Percentiles rank a stretch among this genome's conserved stretches.
These are phyloP conservation scores for Henricia sp. DNA, from an alignment of 53 echinoderm and acorn worm species.

Conservation along the genomic window DNA sequence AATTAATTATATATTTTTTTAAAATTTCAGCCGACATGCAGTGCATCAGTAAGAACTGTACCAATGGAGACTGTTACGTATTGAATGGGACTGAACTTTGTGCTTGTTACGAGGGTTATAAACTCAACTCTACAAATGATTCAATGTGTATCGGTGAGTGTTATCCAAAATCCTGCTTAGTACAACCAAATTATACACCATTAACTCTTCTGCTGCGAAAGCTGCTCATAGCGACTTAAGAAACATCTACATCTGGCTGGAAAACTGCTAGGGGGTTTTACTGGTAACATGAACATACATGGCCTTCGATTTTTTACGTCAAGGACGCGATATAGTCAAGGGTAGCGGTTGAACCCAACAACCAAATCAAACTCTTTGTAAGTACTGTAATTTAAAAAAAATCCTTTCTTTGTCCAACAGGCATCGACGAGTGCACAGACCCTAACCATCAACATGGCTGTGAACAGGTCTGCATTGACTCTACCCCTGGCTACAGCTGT, in stretches of 20 bases:
- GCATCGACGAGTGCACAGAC: constrained; percentile 84
- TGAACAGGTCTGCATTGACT: constrained; percentile 75
- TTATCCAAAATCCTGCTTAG: not conserved
- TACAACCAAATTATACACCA: constrained; percentile 1
- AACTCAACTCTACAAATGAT: not conserved
- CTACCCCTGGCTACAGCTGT: constrained; percentile 77
- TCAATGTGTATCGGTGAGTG: constrained; percentile 30
- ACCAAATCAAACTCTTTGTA: too few species aligned
- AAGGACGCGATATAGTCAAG: too few species aligned
- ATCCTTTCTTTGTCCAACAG: constrained; percentile 42
- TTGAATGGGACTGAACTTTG: constrained; percentile 72
- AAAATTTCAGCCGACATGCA: constrained; percentile 64
- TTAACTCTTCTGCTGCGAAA: too few species aligned
- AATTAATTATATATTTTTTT: too few species aligned
- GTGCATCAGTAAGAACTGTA: constrained; percentile 68
- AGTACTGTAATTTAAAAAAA: too few species aligned
- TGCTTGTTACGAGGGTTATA: constrained; percentile 73
- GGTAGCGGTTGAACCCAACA: too few species aligned
- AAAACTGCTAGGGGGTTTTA: too few species aligned
- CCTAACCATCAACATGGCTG: constrained; percentile 59
- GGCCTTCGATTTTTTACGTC: too few species aligned
- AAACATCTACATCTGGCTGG: too few species aligned
- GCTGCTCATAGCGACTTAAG: too few species aligned
- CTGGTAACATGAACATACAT: too few species aligned
- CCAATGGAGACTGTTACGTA: constrained; percentile 78